phyloP scores from a whole-genome alignment of 2,113 vertebrate genomes.

The Natator depressus region DNA sequence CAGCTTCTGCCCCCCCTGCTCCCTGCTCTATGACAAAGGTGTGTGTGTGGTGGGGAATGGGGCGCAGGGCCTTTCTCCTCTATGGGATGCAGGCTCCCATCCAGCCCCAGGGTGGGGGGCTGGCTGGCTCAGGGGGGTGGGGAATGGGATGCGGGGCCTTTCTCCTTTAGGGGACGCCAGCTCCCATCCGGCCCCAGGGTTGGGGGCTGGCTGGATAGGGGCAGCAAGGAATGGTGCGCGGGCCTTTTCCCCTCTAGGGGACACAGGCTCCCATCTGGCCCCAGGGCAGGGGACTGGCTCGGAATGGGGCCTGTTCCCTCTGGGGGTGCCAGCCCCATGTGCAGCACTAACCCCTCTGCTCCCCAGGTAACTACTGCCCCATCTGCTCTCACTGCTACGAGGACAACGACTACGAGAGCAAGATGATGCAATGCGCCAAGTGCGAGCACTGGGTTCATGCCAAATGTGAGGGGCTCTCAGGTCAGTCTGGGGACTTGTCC shows the following conservation, averaged over 20 bases:
- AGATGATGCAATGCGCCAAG: slow-evolving; percentile 94
- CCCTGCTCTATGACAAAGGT: slow-evolving; percentile 89
- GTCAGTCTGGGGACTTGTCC: slow-evolving; percentile 60
- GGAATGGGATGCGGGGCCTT: not conserved
- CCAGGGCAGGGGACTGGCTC: not conserved
- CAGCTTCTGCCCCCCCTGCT: slow-evolving; percentile 90
- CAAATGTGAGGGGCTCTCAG: slow-evolving; percentile 91
- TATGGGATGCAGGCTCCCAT: not conserved
- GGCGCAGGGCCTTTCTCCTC: too few relatives aligned
- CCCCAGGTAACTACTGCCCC: slow-evolving; percentile 90
- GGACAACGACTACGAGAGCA: slow-evolving; percentile 93
- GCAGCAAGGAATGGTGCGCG: too few relatives aligned
- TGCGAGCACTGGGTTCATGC: slow-evolving; percentile 95
- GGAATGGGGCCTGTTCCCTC: not conserved
- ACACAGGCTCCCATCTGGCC: not conserved
- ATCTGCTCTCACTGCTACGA: slow-evolving; percentile 95
- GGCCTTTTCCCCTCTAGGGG: too few relatives aligned
- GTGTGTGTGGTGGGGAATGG: slow-evolving; percentile 38
- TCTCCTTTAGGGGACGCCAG: too few relatives aligned
- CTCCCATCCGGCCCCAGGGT: too few relatives aligned
- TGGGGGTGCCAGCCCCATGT: too few relatives aligned
- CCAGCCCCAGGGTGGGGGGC: not conserved
- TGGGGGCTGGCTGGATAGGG: too few relatives aligned
- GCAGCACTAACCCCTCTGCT: not conserved
- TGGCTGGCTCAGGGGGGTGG: not conserved